A percentile compares a stretch with the other conserved stretches of the same genome.
Evolutionary conservation across 2,113 vertebrate species (phyloP).

Genomic region (Alligator sinensis): DNA sequence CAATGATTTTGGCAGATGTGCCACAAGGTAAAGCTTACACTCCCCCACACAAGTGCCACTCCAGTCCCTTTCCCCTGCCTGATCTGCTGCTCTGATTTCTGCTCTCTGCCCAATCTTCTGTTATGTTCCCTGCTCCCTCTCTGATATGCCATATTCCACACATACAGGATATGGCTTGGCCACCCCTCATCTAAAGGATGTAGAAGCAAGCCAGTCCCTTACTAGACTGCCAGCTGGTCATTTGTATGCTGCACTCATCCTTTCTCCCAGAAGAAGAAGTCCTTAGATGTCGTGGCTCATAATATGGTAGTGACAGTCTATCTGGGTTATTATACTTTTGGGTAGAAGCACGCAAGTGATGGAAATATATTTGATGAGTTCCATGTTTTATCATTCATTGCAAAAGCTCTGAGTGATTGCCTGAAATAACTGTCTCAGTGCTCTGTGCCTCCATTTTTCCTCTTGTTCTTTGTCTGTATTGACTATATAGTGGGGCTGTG

Average conservation of each 20-base stretch:
- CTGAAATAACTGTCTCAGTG: background rate
- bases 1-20: too few relatives aligned
- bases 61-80: too few relatives aligned
- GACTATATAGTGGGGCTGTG: background rate
- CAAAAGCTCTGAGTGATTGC: background rate
- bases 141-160: too few relatives aligned
- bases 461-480: background rate
- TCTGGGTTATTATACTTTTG: conserved; percentile 33
- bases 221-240: background rate
- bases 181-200: too few relatives aligned
- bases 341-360: background rate
- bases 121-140: too few relatives aligned
- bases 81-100: too few relatives aligned
- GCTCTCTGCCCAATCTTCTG: too few relatives aligned
- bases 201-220: background rate
- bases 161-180: too few relatives aligned
- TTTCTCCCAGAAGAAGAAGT: background rate
- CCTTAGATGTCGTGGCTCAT: conserved; percentile 6
- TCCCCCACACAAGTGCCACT: too few relatives aligned
- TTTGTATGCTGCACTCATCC: background rate
- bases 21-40: too few relatives aligned
- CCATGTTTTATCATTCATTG: background rate
- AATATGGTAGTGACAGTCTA: background rate
- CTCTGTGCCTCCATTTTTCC: background rate
- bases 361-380: conserved; percentile 7